Conservation (phyloP, 2,113 vertebrate species). For the Phaetusa simplex region DNA sequence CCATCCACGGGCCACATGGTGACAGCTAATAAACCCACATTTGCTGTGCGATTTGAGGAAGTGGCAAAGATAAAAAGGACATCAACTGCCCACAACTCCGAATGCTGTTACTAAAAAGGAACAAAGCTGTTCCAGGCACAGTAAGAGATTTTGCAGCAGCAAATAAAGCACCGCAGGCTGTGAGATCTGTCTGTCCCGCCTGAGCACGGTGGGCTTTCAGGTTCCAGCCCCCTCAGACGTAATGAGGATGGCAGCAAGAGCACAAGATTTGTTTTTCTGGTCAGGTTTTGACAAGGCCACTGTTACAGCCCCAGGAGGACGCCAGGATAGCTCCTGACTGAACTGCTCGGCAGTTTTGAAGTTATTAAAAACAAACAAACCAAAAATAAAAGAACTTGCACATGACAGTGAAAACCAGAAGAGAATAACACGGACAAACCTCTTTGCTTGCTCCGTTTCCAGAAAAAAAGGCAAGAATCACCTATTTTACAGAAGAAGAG, state of each 20-base stretch:
- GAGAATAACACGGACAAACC: background rate
- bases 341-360: background rate
- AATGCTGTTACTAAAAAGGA: background rate
- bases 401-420: background rate
- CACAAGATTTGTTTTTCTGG: background rate
- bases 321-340: background rate
- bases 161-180: background rate
- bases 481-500: background rate
- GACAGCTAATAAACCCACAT: background rate
- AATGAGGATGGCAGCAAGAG: background rate
- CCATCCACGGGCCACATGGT: accelerated
- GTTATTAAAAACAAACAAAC: background rate
- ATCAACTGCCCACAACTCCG: background rate
- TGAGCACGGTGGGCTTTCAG: background rate
- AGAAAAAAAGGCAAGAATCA: background rate
- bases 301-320: background rate
- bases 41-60: background rate
- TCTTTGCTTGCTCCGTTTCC: background rate
- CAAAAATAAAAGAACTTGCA: background rate
- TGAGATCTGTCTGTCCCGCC: background rate
- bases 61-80: background rate
- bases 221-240: background rate
- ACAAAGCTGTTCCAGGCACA: background rate
- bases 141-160: background rate
- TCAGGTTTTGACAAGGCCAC: background rate